These are phyloP conservation scores for Mastomys natalensis DNA, from an alignment of 2,113 vertebrate species.

Conservation along the genomic window DNA sequence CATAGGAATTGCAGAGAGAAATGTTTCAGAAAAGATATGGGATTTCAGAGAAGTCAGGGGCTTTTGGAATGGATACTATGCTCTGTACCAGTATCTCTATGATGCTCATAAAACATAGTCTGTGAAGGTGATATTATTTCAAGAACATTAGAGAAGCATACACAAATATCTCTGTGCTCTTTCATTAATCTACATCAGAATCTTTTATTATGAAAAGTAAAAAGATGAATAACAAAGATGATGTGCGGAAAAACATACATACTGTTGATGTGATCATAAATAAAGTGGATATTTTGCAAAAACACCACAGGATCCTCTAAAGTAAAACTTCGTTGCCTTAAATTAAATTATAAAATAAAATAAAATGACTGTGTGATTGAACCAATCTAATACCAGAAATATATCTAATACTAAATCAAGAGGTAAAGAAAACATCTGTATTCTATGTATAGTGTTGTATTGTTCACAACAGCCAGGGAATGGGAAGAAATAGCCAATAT, in stretches of 20 bases:
- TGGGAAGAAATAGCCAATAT: not conserved
- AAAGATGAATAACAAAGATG: not conserved
- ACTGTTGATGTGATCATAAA: not conserved
- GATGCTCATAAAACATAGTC: not conserved
- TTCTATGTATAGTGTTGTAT: not conserved
- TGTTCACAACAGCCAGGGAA: not conserved
- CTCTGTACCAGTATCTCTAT: not conserved
- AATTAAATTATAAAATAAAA: not conserved
- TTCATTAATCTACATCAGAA: not conserved
- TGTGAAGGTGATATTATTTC: not conserved
- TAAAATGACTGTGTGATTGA: too few relatives aligned
- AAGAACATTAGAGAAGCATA: not conserved
- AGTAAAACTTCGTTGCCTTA: not conserved
- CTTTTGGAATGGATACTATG: not conserved
- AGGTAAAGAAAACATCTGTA: too few relatives aligned
- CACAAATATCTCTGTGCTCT: not conserved
- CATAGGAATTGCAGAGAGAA: not conserved
- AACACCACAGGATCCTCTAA: not conserved
- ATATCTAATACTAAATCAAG: not conserved
- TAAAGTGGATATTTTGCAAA: not conserved
- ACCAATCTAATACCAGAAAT: not conserved
- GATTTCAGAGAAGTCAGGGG: not conserved
- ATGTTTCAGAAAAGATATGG: accelerated
- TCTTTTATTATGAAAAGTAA: not conserved
- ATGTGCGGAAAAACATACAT: not conserved